Base-by-base conservation (phyloP, 1,140 invertebrate genomes). In the Neuroterus valhalla region DNA sequence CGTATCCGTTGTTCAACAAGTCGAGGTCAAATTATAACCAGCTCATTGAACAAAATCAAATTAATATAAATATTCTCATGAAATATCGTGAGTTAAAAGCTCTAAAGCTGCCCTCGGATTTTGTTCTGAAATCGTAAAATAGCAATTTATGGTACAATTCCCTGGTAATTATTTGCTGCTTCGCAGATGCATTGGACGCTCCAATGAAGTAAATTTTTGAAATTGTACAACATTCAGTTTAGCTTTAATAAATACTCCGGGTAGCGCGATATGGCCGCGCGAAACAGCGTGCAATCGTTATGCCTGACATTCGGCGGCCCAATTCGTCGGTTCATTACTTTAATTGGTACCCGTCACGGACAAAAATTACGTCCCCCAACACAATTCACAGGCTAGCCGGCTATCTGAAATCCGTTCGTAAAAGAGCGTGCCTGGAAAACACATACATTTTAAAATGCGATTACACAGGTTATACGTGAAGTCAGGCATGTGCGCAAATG, bases 261-360 rank as follows among this genome's bases (percentile, higher is more conserved):
- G 3, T 38, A 0, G 23, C n/a, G 26, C 23, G 21, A 31, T 38
- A 62, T 31, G 26, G 26, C 50, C 26, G 3, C 19, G 17, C 10
- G 17, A 23, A 50, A 46, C 15, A 48, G 26, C 26, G 23, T 48
- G 31, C 5, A 43, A 48, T 48, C 17, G 68, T 70, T 48, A 48
- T 19, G 23, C 43, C 26, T 71, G 52, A 71, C 38, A 71, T 62
- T 66, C 23, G 44, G 66, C 48, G 43, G 43, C 11, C 43, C 68
- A 77, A 72, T 74, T 77, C 68, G 68, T 19, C 44, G 44, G 66
- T 77, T 77, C 75, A 77, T 77, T 77, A 77, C 72, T 77, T 77
- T 77, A 77, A 77, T 77, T 77, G 71, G 67, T 50, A 26, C 43
- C 48, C 67, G 45, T 45, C 31, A 31, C 42, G 31, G 23, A 15